Evolutionary conservation across 23 tunicate species (phyloP), one percentile per base, ranked within the genome.

Genomic region (Aplidium turbinatum): DNA sequence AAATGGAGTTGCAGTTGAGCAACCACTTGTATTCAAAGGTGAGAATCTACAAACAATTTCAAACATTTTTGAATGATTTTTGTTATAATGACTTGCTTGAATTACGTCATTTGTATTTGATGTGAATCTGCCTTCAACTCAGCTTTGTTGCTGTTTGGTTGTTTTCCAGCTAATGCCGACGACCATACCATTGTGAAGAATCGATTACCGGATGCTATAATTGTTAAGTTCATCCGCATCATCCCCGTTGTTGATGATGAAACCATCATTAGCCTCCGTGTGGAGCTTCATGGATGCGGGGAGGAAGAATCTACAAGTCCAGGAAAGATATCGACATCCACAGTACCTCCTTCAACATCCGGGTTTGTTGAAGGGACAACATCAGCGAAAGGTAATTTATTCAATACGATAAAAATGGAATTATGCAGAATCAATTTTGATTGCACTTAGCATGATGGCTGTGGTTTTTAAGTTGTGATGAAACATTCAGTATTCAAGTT

Each of bases 251-350:
- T 61, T 13, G 74, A 55, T 1, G 63, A 61, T 7, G 50, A 45
- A 26, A 28, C 57, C 24, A 38, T 34, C 39, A 65, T 83, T 58
- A 83, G 90, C 35, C 70, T 90, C 30, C 64, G 89, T 24, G 54
- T 91, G 23, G 91, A 91, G 31, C 21, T 91, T 16, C 55, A 65
- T 54, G 97, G 97, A 31, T 91, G 97, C 57, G 83, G 75, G 0
- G 46, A 64, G 38, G 80, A 35, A 22, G n/a, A n/a, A n/a, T n/a
- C n/a, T n/a, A n/a, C n/a, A n/a, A n/a, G n/a, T n/a, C n/a, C n/a
- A n/a, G 64, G 6, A 27, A 69, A 57, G 28, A 76, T 78, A 0
- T 68, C 91, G 40, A 28, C 68, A 11, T 18, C 63, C 4, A 70
- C 21, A 13, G n/a, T 5, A 25, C 31, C 36, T 3, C 19, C 23